Evolutionary conservation across 2,888 invertebrate genomes (phyloP).

Genomic region (Erebia aethiops): DNA sequence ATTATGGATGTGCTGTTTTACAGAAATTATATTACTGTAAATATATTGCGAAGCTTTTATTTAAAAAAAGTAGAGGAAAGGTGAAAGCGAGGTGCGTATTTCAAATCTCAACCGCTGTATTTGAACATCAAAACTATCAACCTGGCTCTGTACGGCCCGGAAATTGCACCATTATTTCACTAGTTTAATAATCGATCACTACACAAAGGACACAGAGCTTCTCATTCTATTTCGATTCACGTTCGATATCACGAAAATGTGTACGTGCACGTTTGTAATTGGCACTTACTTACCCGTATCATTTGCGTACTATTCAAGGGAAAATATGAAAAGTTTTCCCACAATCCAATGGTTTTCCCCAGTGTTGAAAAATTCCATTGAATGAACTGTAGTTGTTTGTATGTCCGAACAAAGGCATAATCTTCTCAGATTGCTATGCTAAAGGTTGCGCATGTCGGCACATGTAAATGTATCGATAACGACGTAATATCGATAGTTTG

Average conservation of each 20-base stretch:
- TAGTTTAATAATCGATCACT: neutral
- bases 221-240: neutral
- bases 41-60: no score
- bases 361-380: slow-evolving; percentile 56
- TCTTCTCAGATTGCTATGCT: slow-evolving; percentile 68
- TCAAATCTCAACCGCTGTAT: no score
- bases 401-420: slow-evolving; percentile 68
- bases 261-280: slow-evolving; percentile 16
- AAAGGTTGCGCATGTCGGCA: slow-evolving; percentile 56
- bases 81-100: no score
- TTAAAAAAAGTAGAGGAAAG: no score
- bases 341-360: slow-evolving; percentile 39
- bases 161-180: neutral
- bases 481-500: neutral
- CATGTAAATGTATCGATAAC: slow-evolving; percentile 8
- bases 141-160: no score
- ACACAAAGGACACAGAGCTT: neutral
- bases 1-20: no score
- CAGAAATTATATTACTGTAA: no score
- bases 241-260: slow-evolving; percentile 10
- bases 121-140: no score
- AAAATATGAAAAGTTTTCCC: slow-evolving; percentile 37
- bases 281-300: slow-evolving; percentile 23
- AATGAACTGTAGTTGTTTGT: slow-evolving; percentile 67
- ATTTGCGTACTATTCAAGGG: slow-evolving; percentile 30